Evolutionary conservation across 2,113 vertebrate genomes (phyloP).

Genomic region (Osmerus mordax): DNA sequence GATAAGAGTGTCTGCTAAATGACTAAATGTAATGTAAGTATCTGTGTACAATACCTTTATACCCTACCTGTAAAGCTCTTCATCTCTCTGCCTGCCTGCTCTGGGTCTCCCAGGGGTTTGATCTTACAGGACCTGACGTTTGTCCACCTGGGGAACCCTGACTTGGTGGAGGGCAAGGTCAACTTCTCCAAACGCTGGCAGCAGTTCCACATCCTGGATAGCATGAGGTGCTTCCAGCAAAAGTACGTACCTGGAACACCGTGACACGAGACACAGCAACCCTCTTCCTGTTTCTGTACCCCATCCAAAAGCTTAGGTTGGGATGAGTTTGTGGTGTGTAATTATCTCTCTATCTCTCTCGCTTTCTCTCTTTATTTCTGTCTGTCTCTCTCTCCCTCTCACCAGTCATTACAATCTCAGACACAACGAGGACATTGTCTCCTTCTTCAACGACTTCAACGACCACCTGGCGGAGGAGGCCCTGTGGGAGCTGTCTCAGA

Average conservation of each 20-base stretch:
- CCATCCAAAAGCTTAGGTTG: too few relatives aligned
- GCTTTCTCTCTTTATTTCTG: background rate
- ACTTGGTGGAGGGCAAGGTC: slow-evolving; percentile 83
- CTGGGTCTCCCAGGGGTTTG: slow-evolving; percentile 71
- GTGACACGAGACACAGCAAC: too few relatives aligned
- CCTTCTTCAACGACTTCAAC: slow-evolving; percentile 94
- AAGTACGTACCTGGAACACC: slow-evolving; percentile 72
- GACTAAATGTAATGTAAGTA: background rate
- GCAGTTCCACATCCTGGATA: slow-evolving; percentile 95
- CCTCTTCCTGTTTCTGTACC: too few relatives aligned
- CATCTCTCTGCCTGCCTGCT: slow-evolving; percentile 33
- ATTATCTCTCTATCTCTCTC: background rate
- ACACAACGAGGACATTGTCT: slow-evolving; percentile 86
- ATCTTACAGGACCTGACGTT: slow-evolving; percentile 96
- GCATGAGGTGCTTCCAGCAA: slow-evolving; percentile 91
- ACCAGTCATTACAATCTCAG: slow-evolving; percentile 84
- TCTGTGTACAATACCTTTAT: background rate
- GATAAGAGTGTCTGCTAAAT: too few relatives aligned
- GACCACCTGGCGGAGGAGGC: slow-evolving; percentile 94
- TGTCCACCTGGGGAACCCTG: slow-evolving; percentile 94
- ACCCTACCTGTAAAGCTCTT: background rate
- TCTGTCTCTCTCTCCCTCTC: slow-evolving; percentile 8
- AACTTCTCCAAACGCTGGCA: slow-evolving; percentile 97
- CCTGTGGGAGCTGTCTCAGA: slow-evolving; percentile 92
- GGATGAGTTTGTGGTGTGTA: background rate